phyloP scores from a whole-genome alignment of 1,140 invertebrate genomes.

The Pemphigus obesinymphae region DNA sequence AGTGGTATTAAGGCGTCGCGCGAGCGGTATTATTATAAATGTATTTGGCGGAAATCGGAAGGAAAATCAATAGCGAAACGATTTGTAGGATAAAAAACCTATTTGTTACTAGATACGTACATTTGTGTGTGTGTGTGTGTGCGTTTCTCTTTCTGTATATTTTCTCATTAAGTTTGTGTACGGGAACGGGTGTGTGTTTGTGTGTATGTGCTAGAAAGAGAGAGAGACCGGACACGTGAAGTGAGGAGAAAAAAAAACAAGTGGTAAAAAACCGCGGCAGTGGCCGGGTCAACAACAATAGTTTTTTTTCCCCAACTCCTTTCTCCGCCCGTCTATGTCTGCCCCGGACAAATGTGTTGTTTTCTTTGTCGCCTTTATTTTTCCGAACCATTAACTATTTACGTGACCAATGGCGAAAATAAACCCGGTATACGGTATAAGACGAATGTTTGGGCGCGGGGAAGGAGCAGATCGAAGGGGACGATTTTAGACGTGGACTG shows the following conservation, averaged over 20 bases:
- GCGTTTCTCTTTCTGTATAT: constrained; percentile 1
- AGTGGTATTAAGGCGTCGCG: neutral
- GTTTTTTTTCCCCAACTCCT: constrained; percentile 1
- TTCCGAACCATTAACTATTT: constrained; percentile 42
- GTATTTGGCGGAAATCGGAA: constrained; percentile 20
- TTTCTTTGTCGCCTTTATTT: constrained; percentile 42
- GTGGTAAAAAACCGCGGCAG: constrained; percentile 14
- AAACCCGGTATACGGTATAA: constrained; percentile 2
- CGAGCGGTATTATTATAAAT: neutral
- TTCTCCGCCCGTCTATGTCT: neutral
- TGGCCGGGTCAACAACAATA: constrained; percentile 22
- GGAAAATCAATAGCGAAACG: constrained; percentile 29
- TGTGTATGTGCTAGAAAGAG: neutral
- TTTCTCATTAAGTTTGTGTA: constrained; percentile 25
- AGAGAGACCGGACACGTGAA: neutral
- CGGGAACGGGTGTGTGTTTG: neutral
- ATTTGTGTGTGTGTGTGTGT: neutral
- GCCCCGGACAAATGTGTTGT: constrained; percentile 28
- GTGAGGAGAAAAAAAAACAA: neutral
- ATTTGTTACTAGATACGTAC: neutral
- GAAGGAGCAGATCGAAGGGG: constrained; percentile 16
- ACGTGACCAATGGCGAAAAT: constrained; percentile 40
- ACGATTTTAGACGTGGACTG: constrained; percentile 23
- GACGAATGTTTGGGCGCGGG: neutral
- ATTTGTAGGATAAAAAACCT: constrained; percentile 36